Evolutionary conservation across 2,113 vertebrate species (phyloP), one percentile per base, ranked within the genome.

Genomic region (Laterallus jamaicensis): DNA sequence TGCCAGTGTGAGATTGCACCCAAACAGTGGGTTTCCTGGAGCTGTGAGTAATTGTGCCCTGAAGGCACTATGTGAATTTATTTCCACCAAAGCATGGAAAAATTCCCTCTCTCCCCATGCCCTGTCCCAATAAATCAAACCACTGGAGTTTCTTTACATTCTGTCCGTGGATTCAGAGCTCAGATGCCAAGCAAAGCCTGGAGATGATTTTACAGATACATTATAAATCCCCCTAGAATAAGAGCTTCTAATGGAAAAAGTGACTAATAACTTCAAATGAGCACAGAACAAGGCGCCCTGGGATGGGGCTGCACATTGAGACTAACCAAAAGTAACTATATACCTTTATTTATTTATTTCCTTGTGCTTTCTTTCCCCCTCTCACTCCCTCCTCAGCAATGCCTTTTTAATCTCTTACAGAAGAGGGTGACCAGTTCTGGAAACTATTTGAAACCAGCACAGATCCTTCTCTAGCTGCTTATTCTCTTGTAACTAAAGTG

Each of bases 221-320:
- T 93, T 96, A 92, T 96, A 95, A 95, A 96, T 94, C 91, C 95
- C 94, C 40, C 71, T 79, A 87, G 92, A 94, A 92, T 96, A 95
- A 89, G 88, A 88, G 88, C 81, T 95, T 87, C 83, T 94, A 92
- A 96, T 96, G 96, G 96, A 96, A 97, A 96, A 95, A 96, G 92
- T 94, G 95, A 96, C 86, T 94, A 95, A 97, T 82, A 92, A 92
- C 91, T 84, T 93, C 75, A 81, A 67, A 86, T 62, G 68, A 86
- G 92, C 28, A 6, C 50, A 19, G 90, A 92, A 75, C 80, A 67
- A n/a, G 66, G 91, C 25, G 2, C 91, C 79, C 88, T 82, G 96
- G 93, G 95, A 95, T 0, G 7, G 90, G 88, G 4, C 79, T 80
- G 88, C 63, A 7, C 44, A 64, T 40, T 3, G 5, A 91, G 76